These are phyloP conservation scores for Eupristina koningsbergeri DNA, from an alignment of 1,140 invertebrate genomes.

Conservation along the genomic window DNA sequence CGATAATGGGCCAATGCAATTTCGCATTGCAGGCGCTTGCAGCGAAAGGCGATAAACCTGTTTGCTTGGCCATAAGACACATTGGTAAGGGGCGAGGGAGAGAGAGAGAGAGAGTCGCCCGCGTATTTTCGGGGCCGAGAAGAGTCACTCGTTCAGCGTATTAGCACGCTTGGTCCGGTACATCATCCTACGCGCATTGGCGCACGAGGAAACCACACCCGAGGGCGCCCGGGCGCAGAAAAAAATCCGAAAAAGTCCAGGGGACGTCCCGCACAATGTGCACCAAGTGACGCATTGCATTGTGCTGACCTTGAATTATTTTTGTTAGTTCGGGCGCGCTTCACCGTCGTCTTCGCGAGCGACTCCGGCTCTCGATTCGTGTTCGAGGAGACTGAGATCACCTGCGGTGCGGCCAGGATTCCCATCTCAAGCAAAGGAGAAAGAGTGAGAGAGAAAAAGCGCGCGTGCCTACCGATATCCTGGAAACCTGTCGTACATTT, in stretches of 20 bases:
- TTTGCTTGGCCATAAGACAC: constrained; percentile 35
- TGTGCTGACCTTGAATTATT: constrained; percentile 32
- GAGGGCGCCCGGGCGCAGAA: background rate
- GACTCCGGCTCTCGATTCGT: background rate
- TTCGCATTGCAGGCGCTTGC: constrained; percentile 26
- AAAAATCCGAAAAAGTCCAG: constrained; percentile 12
- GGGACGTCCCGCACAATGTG: constrained; percentile 27
- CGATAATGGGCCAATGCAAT: constrained; percentile 47
- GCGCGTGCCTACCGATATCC: constrained; percentile 32
- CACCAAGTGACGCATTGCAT: constrained; percentile 38
- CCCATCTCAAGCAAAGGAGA: background rate
- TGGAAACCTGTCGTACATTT: constrained; percentile 36
- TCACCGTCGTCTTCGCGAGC: constrained; percentile 4
- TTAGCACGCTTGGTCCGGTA: constrained; percentile 28
- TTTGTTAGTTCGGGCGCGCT: constrained; percentile 21
- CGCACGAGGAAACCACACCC: constrained; percentile 37
- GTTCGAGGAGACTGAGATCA: constrained; percentile 14
- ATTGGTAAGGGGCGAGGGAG: constrained; percentile 9
- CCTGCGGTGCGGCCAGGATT: constrained; percentile 27
- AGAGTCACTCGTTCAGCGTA: constrained; percentile 15
- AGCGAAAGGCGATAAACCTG: constrained; percentile 46
- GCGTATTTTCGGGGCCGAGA: constrained; percentile 35
- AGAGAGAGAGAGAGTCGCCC: background rate
- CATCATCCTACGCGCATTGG: constrained; percentile 42
- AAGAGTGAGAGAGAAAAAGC: too few relatives aligned